Evolutionary conservation across 2,888 invertebrate species (phyloP).

Genomic region (Drosophila neotestacea): DNA sequence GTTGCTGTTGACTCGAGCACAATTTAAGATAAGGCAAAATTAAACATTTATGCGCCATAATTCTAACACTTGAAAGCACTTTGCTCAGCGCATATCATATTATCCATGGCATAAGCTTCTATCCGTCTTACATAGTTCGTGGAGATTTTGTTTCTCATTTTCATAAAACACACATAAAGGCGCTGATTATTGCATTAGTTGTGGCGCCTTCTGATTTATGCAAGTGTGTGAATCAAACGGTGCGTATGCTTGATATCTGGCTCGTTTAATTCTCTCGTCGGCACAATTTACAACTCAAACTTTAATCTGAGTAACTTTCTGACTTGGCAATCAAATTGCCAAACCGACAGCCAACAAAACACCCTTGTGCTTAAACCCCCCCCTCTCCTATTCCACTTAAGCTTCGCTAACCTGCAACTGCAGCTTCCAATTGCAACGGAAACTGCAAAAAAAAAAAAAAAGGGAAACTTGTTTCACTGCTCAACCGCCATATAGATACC

Average conservation of each 20-base stretch:
- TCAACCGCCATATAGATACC: neutral
- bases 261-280: slow-evolving; percentile 54
- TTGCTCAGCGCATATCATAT: slow-evolving; percentile 14
- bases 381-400: neutral
- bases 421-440: slow-evolving; percentile 14
- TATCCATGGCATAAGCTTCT: neutral
- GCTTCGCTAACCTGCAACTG: slow-evolving; percentile 31
- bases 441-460: slow-evolving; percentile 4
- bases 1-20: slow-evolving; percentile 27
- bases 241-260: slow-evolving; percentile 72
- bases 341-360: slow-evolving; percentile 42
- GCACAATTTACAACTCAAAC: slow-evolving; percentile 73
- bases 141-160: slow-evolving; percentile 41
- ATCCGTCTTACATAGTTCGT: slow-evolving; percentile 3
- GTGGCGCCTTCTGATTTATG: slow-evolving; percentile 53
- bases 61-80: slow-evolving; percentile 24
- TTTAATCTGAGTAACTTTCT: slow-evolving; percentile 49
- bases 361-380: neutral
- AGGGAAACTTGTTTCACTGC: neutral
- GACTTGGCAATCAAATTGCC: slow-evolving; percentile 57
- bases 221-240: slow-evolving; percentile 31
- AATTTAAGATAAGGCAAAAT: slow-evolving; percentile 67
- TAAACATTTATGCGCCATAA: slow-evolving; percentile 70
- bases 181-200: slow-evolving; percentile 52
- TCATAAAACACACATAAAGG: slow-evolving; percentile 71